Conservation (phyloP, 1,140 invertebrate genomes). For the Cataglyphis hispanica region DNA sequence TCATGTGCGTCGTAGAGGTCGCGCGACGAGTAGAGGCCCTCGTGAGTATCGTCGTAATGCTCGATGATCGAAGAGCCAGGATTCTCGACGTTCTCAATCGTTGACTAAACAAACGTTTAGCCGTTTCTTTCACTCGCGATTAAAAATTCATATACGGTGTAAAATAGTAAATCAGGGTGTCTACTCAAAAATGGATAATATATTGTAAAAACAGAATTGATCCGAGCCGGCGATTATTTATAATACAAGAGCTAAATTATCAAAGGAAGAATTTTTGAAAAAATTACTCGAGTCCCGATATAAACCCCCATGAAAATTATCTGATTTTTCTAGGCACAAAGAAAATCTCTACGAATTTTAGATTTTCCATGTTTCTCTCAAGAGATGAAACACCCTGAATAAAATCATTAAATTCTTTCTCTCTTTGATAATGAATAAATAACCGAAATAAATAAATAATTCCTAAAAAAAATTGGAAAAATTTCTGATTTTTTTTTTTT, state of each 20-base stretch:
- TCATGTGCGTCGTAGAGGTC: neutral
- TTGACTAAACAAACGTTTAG: slow-evolving; percentile 4
- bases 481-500: neutral
- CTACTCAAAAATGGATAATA: too few relatives aligned
- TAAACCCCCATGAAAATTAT: too few relatives aligned
- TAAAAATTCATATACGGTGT: neutral
- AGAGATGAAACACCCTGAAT: too few relatives aligned
- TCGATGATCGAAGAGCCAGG: neutral
- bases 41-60: neutral
- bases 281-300: too few relatives aligned
- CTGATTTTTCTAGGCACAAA: too few relatives aligned
- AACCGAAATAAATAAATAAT: neutral
- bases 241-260: too few relatives aligned
- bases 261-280: too few relatives aligned
- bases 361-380: too few relatives aligned
- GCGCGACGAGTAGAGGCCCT: neutral
- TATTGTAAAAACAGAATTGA: too few relatives aligned
- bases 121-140: neutral
- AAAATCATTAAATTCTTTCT: too few relatives aligned
- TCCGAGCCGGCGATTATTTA: too few relatives aligned
- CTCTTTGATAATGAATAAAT: neutral
- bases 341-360: too few relatives aligned
- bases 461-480: neutral
- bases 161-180: neutral
- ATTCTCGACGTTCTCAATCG: neutral